Evolutionary conservation across 2,113 vertebrate genomes (phyloP).

Genomic region (Notothenia coriiceps): DNA sequence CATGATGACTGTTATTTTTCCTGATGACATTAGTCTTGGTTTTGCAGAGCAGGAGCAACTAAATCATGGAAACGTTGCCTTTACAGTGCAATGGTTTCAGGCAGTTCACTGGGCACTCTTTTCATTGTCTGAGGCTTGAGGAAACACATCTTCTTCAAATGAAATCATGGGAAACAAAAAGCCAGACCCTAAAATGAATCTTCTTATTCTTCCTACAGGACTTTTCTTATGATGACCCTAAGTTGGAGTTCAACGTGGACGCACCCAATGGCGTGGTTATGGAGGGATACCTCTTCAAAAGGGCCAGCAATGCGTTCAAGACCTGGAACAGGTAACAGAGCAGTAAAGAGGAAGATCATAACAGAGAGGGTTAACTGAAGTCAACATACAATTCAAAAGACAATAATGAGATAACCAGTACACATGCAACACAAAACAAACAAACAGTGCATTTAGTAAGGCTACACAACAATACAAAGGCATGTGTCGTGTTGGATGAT

Average conservation of each 20-base stretch:
- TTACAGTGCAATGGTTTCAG: neutral
- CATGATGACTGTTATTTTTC: neutral
- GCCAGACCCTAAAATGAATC: neutral
- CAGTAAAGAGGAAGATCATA: neutral
- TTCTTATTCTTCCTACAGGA: constrained; percentile 67
- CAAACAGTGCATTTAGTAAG: neutral
- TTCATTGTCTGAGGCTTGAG: too few species aligned
- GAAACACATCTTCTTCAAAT: neutral
- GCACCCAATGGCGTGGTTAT: constrained; percentile 86
- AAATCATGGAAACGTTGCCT: neutral
- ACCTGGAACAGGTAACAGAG: constrained; percentile 84
- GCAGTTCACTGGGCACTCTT: neutral
- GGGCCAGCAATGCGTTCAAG: constrained; percentile 86
- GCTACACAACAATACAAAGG: neutral
- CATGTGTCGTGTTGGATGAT: neutral
- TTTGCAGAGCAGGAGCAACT: neutral
- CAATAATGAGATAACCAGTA: neutral
- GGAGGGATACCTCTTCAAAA: constrained; percentile 87
- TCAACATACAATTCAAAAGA: neutral
- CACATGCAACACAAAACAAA: neutral
- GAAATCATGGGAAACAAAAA: neutral
- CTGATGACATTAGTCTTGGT: neutral
- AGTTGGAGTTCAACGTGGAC: constrained; percentile 85
- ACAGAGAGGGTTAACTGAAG: neutral
- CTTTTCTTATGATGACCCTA: constrained; percentile 84